These are phyloP conservation scores for Branchipolynoe longqiensis DNA, from an alignment of 2,888 invertebrate genomes.

Conservation along the genomic window DNA sequence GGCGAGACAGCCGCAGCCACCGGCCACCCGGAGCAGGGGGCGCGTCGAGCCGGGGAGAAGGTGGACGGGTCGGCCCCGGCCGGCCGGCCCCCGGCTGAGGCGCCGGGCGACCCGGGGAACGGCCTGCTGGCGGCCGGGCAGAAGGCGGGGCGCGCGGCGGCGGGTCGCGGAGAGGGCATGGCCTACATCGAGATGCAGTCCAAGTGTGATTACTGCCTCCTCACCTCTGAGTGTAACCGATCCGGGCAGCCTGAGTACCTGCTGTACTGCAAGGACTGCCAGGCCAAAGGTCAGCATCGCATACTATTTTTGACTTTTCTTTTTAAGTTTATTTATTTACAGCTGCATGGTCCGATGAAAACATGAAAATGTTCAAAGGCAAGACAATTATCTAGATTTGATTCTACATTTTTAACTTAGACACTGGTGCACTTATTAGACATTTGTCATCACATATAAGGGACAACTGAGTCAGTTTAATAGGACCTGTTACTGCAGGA, in stretches of 20 bases:
- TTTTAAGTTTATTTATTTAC: not conserved
- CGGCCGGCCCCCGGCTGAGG: not conserved
- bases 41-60: not conserved
- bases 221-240: constrained; percentile 77
- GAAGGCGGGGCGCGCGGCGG: not conserved
- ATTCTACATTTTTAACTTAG: too few relatives aligned
- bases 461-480: not conserved
- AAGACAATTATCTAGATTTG: too few relatives aligned
- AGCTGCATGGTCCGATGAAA: too few relatives aligned
- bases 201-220: constrained; percentile 80
- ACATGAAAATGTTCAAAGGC: too few relatives aligned
- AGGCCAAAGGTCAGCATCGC: constrained; percentile 76
- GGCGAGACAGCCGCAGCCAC: not conserved
- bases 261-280: constrained; percentile 81
- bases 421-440: not conserved
- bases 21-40: not conserved
- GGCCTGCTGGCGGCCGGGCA: not conserved
- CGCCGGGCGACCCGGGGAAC: not conserved
- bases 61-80: not conserved
- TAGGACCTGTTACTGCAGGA: too few relatives aligned
- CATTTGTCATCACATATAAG: not conserved
- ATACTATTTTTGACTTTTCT: not conserved
- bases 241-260: constrained; percentile 78
- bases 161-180: constrained; percentile 15
- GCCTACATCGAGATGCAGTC: constrained; percentile 62